Evolutionary conservation across 2,888 invertebrate species (phyloP), one percentile per base, ranked within the genome.

Genomic region (Dusona sp.): DNA sequence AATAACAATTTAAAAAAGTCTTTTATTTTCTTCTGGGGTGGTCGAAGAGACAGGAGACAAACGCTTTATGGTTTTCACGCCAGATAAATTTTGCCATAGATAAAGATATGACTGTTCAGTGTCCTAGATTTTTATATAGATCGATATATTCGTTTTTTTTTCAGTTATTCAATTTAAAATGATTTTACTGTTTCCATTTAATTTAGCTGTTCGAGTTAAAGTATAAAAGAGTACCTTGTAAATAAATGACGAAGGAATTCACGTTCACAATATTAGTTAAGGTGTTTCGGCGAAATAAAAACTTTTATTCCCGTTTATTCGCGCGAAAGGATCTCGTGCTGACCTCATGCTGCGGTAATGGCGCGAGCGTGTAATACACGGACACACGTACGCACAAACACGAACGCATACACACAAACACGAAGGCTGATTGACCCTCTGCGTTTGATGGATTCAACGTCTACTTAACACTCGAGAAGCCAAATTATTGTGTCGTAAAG

Each of bases 381-480:
- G 13, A 74, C 38, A 65, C 22, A 48, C 36, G 19, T 42, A 61
- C 70, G 16, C 48, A 36, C 51, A 25, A 51, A 64, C 72, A 33
- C 67, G 2, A 8, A 16, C 9, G 4, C 51, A 48, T 33, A 72
- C 57, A 72, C 36, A 57, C 57, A 25, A 11, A 38, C 64, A 38
- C 48, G 45, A 36, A 25, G 48, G 64, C 80, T 80, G 80, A 81
- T 74, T 74, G 79, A 79, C 74, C 84, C 84, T 77, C 77, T 72
- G 54, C 70, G 72, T 79, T 86, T 83, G 79, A 79, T 83, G 82
- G 77, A 83, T 86, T 86, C 80, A 80, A 83, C 80, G 83, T 86
- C 83, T 80, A 86, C 83, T 86, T 86, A 83, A 86, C 83, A 83
- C 83, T 80, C 80, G 86, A 72, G 64, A 80, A 74, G 80, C 83